Percentiles rank a stretch among this genome's conserved stretches.
These are phyloP conservation scores for Hyperoplus lanceolatus DNA, from an alignment of 2,797 vertebrate species.

Conservation along the genomic window DNA sequence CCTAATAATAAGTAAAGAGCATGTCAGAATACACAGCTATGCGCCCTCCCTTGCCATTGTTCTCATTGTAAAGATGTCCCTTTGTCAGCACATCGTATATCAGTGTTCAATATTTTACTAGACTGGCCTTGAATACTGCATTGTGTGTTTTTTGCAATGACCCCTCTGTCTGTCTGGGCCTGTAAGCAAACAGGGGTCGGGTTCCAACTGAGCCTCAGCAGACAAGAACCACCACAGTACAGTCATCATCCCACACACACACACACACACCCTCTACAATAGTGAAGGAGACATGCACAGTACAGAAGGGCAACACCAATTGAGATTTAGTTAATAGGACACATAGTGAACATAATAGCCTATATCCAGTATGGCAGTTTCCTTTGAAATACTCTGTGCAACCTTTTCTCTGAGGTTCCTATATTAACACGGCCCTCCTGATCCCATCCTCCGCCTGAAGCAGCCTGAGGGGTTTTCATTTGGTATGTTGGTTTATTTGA, in stretches of 20 bases:
- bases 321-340: slow-evolving; percentile 17
- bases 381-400: slow-evolving; percentile 32
- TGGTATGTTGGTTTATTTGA: slow-evolving; percentile 34
- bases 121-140: slow-evolving; percentile 59
- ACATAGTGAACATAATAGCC: slow-evolving; percentile 5
- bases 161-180: slow-evolving; percentile 37
- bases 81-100: slow-evolving; percentile 57
- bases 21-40: slow-evolving; percentile 38
- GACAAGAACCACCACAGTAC: slow-evolving; percentile 48
- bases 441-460: slow-evolving; percentile 15
- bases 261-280: slow-evolving; percentile 62
- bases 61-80: slow-evolving; percentile 29
- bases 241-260: slow-evolving; percentile 31
- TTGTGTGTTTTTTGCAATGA: slow-evolving; percentile 40
- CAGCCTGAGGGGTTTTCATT: slow-evolving; percentile 21
- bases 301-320: slow-evolving; percentile 36
- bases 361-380: slow-evolving; percentile 16
- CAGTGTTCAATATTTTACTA: slow-evolving; percentile 60
- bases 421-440: slow-evolving; percentile 19
- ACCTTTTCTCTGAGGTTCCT: slow-evolving; percentile 29
- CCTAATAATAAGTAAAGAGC: slow-evolving; percentile 50
- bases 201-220: slow-evolving; percentile 67
- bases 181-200: slow-evolving; percentile 48
- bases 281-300: slow-evolving; percentile 61
- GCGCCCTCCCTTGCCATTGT: slow-evolving; percentile 35